A percentile compares a stretch with the other conserved stretches of the same genome.
Conservation (phyloP, 1,140 invertebrate genomes). For the Leptopilina boulardi region DNA sequence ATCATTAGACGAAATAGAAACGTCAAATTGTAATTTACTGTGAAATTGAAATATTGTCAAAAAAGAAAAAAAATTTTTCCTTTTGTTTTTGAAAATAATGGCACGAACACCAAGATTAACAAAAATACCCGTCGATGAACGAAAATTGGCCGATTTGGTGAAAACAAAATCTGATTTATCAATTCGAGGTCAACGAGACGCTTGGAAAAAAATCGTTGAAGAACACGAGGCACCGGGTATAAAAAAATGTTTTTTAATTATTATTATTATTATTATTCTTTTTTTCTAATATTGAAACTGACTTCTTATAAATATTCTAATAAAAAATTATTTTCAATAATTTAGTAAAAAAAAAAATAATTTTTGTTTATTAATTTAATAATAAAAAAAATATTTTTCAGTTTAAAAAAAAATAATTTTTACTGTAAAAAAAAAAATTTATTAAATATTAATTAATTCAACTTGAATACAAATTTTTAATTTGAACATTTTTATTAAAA, state of each 20-base stretch:
- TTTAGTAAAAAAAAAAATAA: too few relatives aligned
- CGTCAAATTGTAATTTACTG: neutral
- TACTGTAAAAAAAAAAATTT: too few relatives aligned
- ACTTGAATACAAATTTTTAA: too few relatives aligned
- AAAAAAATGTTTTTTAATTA: neutral
- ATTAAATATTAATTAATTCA: too few relatives aligned
- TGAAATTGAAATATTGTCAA: neutral
- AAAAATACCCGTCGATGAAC: neutral
- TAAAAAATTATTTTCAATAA: too few relatives aligned
- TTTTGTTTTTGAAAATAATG: neutral
- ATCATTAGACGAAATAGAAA: neutral
- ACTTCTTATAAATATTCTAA: too few relatives aligned
- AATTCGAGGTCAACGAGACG: constrained; percentile 3
- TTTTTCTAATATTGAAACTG: too few relatives aligned
- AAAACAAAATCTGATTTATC: neutral
- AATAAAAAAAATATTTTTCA: too few relatives aligned
- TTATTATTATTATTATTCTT: constrained; percentile 4
- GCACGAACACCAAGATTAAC: neutral
- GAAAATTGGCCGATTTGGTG: constrained; percentile 3
- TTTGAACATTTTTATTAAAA: too few relatives aligned
- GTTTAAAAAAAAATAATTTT: too few relatives aligned
- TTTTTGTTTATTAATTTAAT: too few relatives aligned
- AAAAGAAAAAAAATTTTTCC: neutral
- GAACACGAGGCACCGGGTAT: constrained; percentile 41
- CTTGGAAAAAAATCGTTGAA: constrained; percentile 39